Base-by-base conservation (phyloP, 1,140 invertebrate species). In the Diabrotica virgifera region DNA sequence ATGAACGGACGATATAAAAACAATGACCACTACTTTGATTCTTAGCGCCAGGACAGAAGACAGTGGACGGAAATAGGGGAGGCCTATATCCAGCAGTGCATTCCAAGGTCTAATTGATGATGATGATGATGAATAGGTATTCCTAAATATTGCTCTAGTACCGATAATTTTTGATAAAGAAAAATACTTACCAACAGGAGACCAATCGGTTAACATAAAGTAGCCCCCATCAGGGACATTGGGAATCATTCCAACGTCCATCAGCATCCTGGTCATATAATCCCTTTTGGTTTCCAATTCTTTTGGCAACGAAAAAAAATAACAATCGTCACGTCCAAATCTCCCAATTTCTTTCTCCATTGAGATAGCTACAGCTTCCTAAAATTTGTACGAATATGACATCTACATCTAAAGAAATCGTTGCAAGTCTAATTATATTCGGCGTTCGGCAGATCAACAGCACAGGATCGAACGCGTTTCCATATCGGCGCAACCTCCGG, bases 171-270 rank as follows among this genome's bases (percentile, higher is more conserved):
- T 10, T 10, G 8, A 46, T 5, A 46, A 6, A 62, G 52, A 54
- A 61, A 66, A 62, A 38, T 36, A 50, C 67, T 77, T 76, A 88
- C 86, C 86, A 68, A 96, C 80, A 6, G 85, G 80, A n/a, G 86
- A 87, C 88, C 94, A 97, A 79, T 99, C 92, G 4, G 94, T 95
- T 9, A 99, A 76, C 84, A 99, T 93, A 78, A 99, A 99, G 79
- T 98, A 99, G 0, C 97, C 97, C 11, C 94, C 96, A 67, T 99
- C 92, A 0, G 97, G 97, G 54, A 98, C 83, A 0, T 93, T 95
- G 0, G 96, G 95, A 12, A 86, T 86, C 86, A 99, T 92, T 0
- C 94, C 96, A 60, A 89, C 87, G 5, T 94, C 89, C 7, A 67
- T 77, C 2, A 98, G 79, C 54, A 91, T 85, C 73, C 89, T 88